Base-by-base conservation (phyloP, 64 coral and sea anemone species). In the Dendrophyllia cribrosa region DNA sequence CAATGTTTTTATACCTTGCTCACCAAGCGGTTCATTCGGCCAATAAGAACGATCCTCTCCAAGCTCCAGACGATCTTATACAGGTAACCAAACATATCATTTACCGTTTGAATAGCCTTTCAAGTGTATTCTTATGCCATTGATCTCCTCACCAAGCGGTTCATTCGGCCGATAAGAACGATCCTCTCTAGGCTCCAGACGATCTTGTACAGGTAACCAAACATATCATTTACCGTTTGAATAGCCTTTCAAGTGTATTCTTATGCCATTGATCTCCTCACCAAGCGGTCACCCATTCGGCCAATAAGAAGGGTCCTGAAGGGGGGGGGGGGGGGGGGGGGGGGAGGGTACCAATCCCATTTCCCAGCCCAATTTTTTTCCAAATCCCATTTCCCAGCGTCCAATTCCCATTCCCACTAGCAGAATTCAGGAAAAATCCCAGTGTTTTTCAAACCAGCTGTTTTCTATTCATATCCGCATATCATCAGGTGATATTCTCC, bases 1-100 rank as follows among this genome's bases (percentile, higher is more conserved):
- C 95, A 17, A 88, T 97, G 88, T 97, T 97, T 58, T 24, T 97
- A 53, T 97, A 97, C 26, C 65, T 97, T 7, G 88, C 95, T 20
- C 95, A 97, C 34, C 95, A 97, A 75, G 95, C 95, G 15, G 91
- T 88, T 16, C 95, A 97, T 62, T 97, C 95, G 13, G 95, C 95
- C 3, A 97, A 97, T 44, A 81, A 59, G 23, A 89, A 94, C 26
- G 92, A 97, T 34, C 95, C 95, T 45, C 60, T 97, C 17, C 95
- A 97, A 59, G 95, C 95, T 17, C 88, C 92, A 62, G 71, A 85
- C 50, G 66, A 97, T 8, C 86, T 93, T 43, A 88, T 97, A 66
- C 65, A 94, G 62, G 95, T 93, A 86, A 86, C 14, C 2, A 26
- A 75, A 75, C 6, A 8, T n/a, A 48, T 12, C 12, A 6, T 34